Base-by-base conservation (phyloP, 2,888 invertebrate species). In the Colostygia pectinataria region DNA sequence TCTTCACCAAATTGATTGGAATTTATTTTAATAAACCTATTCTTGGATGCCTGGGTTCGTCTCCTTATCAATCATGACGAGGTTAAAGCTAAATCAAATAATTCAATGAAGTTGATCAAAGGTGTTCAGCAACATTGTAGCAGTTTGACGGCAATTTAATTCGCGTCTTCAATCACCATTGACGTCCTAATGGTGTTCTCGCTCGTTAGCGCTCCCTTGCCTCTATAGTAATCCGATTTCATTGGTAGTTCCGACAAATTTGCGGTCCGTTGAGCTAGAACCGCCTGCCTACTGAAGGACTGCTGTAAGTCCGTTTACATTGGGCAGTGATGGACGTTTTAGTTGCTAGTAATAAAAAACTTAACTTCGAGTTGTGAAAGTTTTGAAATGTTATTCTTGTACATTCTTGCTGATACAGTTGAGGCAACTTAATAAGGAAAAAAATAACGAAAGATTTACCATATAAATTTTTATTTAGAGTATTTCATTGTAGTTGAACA, bases 241-340 rank as follows among this genome's bases (percentile, higher is more conserved):
- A 81, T 77, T 78, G 80, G 73, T 79, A 80, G 80, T 82, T 81
- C 80, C 83, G 79, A 83, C 83, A 83, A 86, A 87, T 88, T 88
- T 87, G 84, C 84, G 84, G 86, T 81, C 77, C 71, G 79, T 72
- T 77, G 77, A 77, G 66, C 77, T 74, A 66, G 63, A 69, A 65
- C 73, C 71, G 66, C 69, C 62, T 57, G 62, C 64, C 64, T 59
- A 58, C 61, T 62, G 61, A 65, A 63, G 67, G 69, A 61, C 68
- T 65, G 66, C 74, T 48, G 18, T 2, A 40, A 12, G 12, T 14
- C 14, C 25, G 38, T 46, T 52, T 38, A 25, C 20, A 42, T n/a
- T 20, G 33, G 14, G 2, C 25, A 52, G 46, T 38, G 15, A 29
- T 8, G 6, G 7, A 18, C n/a, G 6, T n/a, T 32, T 18, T 44